Evolutionary conservation across 2,888 invertebrate species (phyloP), one percentile per base, ranked within the genome.

Genomic region (Erpobdella octoculata): DNA sequence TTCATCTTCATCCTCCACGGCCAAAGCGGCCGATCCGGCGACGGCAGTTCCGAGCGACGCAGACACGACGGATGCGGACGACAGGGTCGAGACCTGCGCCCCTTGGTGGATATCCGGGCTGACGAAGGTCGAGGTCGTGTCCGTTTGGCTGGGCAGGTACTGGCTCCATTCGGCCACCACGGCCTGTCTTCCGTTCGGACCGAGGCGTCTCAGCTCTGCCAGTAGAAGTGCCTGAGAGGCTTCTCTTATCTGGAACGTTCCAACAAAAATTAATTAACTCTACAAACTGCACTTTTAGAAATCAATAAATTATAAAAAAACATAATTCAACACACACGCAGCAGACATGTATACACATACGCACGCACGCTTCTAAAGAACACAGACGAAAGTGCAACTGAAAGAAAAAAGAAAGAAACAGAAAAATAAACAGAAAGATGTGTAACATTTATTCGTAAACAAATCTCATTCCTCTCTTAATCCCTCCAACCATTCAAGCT

Each of bases 111-210:
- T 78, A 66, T 69, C 69, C 1, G 58, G 28, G 53, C 80, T 80
- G 74, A 84, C 79, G 65, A 84, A 80, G 72, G 84, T 84, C n/a
- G 83, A 77, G 1, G 81, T 77, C 9, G 83, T 82, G 68, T 85
- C 85, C 15, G 85, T 81, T 53, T 83, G 80, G 9, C 91, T 88
- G 0, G 96, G 97, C 28, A 98, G 86, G 85, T 90, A 96, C 75
- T 93, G 93, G 0, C 94, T 90, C 98, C 98, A 98, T 79, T 90
- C 89, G 83, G 97, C 95, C 0, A 98, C 92, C 28, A 98, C 85
- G 0, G 89, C 87, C 83, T 95, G 93, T 25, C 97, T 88, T 0
- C 97, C 97, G 80, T 92, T 92, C 0, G 91, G 88, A 0, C 93
- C 93, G 80, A 94, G 87, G 71, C 93, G 87, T 74, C 90, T 89